Evolutionary conservation across 2,888 invertebrate species (phyloP).

Genomic region (Epinotia demarniana): DNA sequence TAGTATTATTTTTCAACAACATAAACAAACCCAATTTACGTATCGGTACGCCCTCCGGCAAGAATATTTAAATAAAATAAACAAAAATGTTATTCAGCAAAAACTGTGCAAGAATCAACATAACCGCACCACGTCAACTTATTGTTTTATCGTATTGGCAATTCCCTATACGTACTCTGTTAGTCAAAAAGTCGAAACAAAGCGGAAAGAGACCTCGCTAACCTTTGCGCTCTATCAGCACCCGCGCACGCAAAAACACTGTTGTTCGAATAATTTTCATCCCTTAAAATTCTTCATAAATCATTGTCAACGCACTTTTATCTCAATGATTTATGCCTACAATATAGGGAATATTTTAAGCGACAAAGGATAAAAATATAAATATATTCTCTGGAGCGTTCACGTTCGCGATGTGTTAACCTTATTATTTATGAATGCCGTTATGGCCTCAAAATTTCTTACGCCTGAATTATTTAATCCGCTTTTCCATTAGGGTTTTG

Average conservation of each 20-base stretch:
- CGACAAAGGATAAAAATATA: constrained; percentile 56
- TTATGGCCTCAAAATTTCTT: constrained; percentile 82
- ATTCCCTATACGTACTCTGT: constrained; percentile 24
- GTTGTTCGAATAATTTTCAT: constrained; percentile 37
- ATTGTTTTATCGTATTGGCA: constrained; percentile 28
- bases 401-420: constrained; percentile 68
- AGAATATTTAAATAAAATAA: constrained; percentile 14
- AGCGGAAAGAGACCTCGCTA: constrained; percentile 16
- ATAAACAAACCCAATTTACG: neutral
- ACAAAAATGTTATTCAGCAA: constrained; percentile 23
- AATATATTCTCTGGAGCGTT: constrained; percentile 49
- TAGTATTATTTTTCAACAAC: constrained; percentile 6
- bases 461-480: constrained; percentile 82
- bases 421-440: constrained; percentile 79
- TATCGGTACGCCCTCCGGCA: neutral
- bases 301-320: constrained; percentile 68
- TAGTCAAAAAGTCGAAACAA: constrained; percentile 32
- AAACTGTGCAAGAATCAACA: constrained; percentile 33
- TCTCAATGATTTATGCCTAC: constrained; percentile 71
- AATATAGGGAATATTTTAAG: constrained; percentile 67
- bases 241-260: constrained; percentile 15
- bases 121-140: constrained; percentile 30
- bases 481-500: constrained; percentile 82
- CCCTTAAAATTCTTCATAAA: constrained; percentile 64
- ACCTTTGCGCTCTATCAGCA: constrained; percentile 17